Evolutionary conservation across 2,888 invertebrate genomes (phyloP), one percentile per base, ranked within the genome.

Genomic region (Ornithoptera priamus): DNA sequence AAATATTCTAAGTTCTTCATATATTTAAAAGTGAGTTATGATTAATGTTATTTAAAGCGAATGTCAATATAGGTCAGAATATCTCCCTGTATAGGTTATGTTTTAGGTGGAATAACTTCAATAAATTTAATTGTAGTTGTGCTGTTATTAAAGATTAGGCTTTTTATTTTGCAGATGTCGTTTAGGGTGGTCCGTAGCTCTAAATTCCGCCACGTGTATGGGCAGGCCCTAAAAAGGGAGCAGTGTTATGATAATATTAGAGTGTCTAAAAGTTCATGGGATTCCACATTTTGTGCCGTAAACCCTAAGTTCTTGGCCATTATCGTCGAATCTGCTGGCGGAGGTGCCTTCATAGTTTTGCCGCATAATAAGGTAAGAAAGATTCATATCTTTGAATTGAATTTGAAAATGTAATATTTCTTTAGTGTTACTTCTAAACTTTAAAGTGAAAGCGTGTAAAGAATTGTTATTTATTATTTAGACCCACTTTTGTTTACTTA

Each of bases 301-400:
- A 99, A 99, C 93, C 99, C 99, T 65, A 99, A 98, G 92, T 99
- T 98, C 93, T 93, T 99, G 85, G 99, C 99, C 76, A 97, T 99
- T 83, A 99, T 99, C 85, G 98, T 98, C 62, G 99, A 99, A 89
- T 98, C 98, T 67, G 98, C 98, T 70, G 98, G 98, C 72, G 98
- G 98, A 78, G 98, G 98, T 77, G 98, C 98, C 80, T 98, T 98
- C 93, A 97, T 98, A 88, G 98, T 98, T 74, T 94, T 98, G 81
- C 98, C 98, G 75, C 96, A 97, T 81, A 97, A 97, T 87, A 97
- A 97, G 96, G 98, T 98, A 86, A 89, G 86, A 50, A 39, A 39
- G 7, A 39, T 39, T 50, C 3, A 15, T 50, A 15, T 50, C 17
- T 5, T 17, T 17, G 15, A 50, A 50, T 50, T 50, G 17, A 46